phyloP scores from a whole-genome alignment of 2,888 invertebrate species.

The Carabus problematicus region DNA sequence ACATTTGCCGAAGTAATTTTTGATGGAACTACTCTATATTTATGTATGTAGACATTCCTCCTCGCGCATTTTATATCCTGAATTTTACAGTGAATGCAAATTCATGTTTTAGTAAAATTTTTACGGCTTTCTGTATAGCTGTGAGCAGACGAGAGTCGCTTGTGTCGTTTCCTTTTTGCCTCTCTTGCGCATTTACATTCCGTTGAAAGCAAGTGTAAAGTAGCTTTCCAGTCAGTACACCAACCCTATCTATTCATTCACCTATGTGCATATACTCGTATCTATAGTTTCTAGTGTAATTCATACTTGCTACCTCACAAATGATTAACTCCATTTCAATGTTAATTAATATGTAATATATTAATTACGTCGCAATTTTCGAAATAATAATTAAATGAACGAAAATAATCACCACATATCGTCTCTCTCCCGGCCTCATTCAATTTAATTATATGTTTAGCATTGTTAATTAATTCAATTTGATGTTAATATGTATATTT shows the following conservation, averaged over 20 bases:
- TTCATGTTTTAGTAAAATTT: conserved; percentile 42
- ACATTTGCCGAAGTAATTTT: conserved; percentile 40
- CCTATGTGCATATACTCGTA: too few species aligned
- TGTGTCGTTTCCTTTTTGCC: conserved; percentile 31
- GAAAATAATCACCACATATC: conserved; percentile 5
- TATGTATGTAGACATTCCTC: conserved; percentile 36
- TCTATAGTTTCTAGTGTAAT: too few species aligned
- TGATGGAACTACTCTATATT: conserved; percentile 40
- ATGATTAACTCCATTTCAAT: not conserved
- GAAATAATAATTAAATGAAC: conserved; percentile 7
- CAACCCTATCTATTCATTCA: not conserved
- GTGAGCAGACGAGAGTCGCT: conserved; percentile 28
- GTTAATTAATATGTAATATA: not conserved
- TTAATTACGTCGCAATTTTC: not conserved
- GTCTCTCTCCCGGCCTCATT: too few species aligned
- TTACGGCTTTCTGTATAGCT: conserved; percentile 35
- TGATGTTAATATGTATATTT: too few species aligned
- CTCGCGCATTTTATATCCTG: conserved; percentile 39
- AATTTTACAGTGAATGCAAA: conserved; percentile 42
- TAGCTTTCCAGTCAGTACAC: not conserved
- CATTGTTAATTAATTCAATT: too few species aligned
- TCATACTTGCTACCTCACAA: too few species aligned
- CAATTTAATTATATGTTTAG: too few species aligned
- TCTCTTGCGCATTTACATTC: conserved; percentile 28
- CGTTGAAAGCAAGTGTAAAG: conserved; percentile 22